A percentile compares a stretch with the other conserved stretches of the same genome.
phyloP scores from a whole-genome alignment of 2,888 invertebrate species.

The Spisula solida region DNA sequence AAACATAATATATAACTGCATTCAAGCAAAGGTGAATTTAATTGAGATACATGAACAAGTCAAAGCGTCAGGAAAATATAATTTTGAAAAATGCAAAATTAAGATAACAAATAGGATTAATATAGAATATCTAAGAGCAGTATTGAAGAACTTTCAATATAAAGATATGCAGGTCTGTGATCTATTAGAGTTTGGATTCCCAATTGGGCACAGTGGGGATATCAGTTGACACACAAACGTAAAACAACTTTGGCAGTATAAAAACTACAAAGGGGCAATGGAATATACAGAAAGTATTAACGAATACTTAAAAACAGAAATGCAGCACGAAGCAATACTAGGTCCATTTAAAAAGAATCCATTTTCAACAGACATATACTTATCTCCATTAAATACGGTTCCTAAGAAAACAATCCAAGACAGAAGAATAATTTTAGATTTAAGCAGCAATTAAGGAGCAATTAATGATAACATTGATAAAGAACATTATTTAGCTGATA shows the following conservation, averaged over 20 bases:
- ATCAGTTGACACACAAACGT: background rate
- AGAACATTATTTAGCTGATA: background rate
- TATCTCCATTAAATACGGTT: slow-evolving; percentile 34
- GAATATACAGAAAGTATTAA: slow-evolving; percentile 22
- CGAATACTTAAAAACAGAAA: background rate
- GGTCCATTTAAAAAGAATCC: slow-evolving; percentile 18
- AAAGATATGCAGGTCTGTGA: slow-evolving; percentile 27
- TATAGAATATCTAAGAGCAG: background rate
- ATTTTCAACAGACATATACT: too few relatives aligned
- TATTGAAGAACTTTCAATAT: slow-evolving; percentile 12
- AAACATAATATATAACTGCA: background rate
- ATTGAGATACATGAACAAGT: slow-evolving; percentile 21
- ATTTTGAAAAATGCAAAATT: too few relatives aligned
- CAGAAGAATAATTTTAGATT: background rate
- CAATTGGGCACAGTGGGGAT: slow-evolving; percentile 23
- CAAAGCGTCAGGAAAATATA: slow-evolving; percentile 15
- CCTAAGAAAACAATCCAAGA: background rate
- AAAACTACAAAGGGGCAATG: slow-evolving; percentile 36
- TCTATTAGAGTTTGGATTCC: slow-evolving; percentile 33
- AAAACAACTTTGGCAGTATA: background rate
- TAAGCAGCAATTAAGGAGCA: slow-evolving; percentile 2
- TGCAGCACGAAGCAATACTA: background rate
- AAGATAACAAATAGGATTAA: background rate
- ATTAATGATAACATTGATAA: slow-evolving; percentile 15
- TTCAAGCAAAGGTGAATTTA: background rate